Conservation (phyloP, 2,797 vertebrate species). For the Cyprinodon diabolis region DNA sequence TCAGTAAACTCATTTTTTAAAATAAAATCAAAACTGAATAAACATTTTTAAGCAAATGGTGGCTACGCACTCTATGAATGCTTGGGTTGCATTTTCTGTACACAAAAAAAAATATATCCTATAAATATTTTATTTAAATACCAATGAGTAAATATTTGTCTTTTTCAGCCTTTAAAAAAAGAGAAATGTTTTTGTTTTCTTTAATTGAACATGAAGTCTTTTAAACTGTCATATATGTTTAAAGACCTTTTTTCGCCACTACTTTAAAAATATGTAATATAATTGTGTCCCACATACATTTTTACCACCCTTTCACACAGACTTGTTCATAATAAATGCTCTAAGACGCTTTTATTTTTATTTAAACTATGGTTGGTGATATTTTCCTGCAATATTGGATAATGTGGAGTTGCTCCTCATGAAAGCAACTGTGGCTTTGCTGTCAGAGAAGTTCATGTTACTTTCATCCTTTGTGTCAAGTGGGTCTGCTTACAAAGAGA, state of each 20-base stretch:
- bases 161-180: not conserved
- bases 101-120: not conserved
- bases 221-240: no score
- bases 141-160: not conserved
- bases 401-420: not conserved
- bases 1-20: slow-evolving; percentile 75
- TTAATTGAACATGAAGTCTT: not conserved
- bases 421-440: not conserved
- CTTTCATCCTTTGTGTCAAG: not conserved
- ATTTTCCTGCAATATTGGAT: no score
- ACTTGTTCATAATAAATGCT: not conserved
- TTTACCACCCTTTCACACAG: not conserved
- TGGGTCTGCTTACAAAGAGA: not conserved
- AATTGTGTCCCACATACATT: not conserved
- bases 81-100: not conserved
- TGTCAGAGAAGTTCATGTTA: not conserved
- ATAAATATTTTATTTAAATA: not conserved
- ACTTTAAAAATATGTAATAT: no score
- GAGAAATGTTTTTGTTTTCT: not conserved
- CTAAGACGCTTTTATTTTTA: not conserved
- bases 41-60: not conserved
- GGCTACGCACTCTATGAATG: not conserved
- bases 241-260: no score
- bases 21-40: slow-evolving; percentile 27
- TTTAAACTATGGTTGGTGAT: not conserved